Base-by-base conservation (phyloP, 2,888 invertebrate genomes). In the Orchesella flavescens region DNA sequence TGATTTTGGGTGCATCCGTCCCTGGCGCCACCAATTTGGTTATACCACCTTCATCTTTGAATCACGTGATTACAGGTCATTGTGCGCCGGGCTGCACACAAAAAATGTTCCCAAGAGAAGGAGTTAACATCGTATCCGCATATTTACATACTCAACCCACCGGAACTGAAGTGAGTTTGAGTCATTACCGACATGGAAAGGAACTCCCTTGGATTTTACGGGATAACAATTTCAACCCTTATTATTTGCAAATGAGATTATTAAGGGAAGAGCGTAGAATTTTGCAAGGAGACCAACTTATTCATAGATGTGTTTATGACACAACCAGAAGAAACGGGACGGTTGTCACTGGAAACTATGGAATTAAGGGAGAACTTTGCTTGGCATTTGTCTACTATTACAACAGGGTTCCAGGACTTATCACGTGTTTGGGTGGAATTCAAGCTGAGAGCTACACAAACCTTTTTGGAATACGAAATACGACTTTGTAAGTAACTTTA, bases 151-250 rank as follows among this genome's bases (percentile, higher is more conserved):
- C 84, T 12, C 84, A 84, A 44, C 21, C 57, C 9, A 57, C 79
- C 15, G 84, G 84, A 9, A 34, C n/a, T 12, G 65, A 19, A 10
- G 66, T 69, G 9, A 66, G 73, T 2, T 34, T 44, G 4, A 12
- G 69, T 5, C 84, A 84, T 65, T 46, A 75, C 15, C 46, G 84
- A 15, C 68, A 63, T 23, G 63, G 63, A 12, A 10, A 84, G 43
- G 84, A 84, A 19, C 24, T 84, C 7, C 84, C 79, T 2, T 74
- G 74, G 75, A 46, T 71, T 13, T 10, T 43, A 0, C 4, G 15
- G n/a, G 84, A 84, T 23, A 71, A 84, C 24, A 84, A 84, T 23
- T 84, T 75, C 21, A 17, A 63, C 24, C 80, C 80, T n/a, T 63
- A 79, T 46, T 80, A 44, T 24, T 79, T 80, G n/a, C 75, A 84